phyloP scores from a whole-genome alignment of 2,888 invertebrate genomes.

The Thumatha senex region DNA sequence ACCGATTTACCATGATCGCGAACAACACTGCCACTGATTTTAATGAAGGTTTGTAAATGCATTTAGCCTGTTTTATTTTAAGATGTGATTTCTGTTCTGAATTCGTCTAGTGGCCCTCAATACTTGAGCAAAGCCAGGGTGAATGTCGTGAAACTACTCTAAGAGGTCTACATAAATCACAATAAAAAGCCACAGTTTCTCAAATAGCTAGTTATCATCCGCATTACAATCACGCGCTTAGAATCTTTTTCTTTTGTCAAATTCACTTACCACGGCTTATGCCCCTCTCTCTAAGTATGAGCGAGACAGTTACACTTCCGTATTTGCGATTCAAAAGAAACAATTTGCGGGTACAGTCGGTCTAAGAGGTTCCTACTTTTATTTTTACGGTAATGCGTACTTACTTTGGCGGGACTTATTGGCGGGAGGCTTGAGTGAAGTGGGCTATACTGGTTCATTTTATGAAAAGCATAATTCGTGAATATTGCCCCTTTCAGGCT shows the following conservation, averaged over 20 bases:
- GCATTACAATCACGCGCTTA: constrained; percentile 55
- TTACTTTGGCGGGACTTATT: constrained; percentile 52
- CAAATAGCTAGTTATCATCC: constrained; percentile 43
- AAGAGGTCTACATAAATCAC: constrained; percentile 28
- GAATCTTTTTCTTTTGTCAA: constrained; percentile 55
- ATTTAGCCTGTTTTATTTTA: too few species aligned
- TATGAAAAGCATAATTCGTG: constrained; percentile 48
- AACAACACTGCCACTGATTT: too few species aligned
- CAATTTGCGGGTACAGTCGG: constrained; percentile 53
- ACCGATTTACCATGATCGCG: too few species aligned
- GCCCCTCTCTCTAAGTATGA: constrained; percentile 24
- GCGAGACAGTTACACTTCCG: constrained; percentile 31
- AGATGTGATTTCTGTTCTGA: too few species aligned
- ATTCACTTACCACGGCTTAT: constrained; percentile 46
- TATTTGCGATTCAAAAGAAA: constrained; percentile 27
- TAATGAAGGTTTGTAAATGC: too few species aligned
- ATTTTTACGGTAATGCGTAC: constrained; percentile 70
- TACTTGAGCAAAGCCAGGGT: too few species aligned
- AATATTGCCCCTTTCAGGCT: constrained; percentile 38
- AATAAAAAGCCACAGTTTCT: constrained; percentile 35
- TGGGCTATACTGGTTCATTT: constrained; percentile 34
- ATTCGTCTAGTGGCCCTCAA: too few species aligned
- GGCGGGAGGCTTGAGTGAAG: constrained; percentile 43
- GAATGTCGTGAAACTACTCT: constrained; percentile 7
- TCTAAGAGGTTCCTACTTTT: constrained; percentile 67